Evolutionary conservation across 2,888 invertebrate species (phyloP), one percentile per base, ranked within the genome.

Genomic region (Norana najaformis): DNA sequence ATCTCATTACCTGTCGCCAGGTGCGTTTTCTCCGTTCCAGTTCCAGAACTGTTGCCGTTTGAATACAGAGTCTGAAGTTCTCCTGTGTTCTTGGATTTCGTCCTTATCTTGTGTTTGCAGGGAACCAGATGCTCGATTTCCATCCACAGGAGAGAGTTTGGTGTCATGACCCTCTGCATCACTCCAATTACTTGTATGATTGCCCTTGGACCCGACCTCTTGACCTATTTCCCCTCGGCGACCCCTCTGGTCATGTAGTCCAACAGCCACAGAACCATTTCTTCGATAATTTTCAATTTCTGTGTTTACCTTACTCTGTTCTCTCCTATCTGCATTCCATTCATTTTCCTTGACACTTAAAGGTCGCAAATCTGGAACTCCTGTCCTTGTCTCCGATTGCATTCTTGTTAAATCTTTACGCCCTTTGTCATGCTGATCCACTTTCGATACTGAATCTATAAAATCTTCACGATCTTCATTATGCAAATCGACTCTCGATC

Each of bases 201-300:
- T 69, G 69, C 11, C 69, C 69, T n/a, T n/a, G 30, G 69, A 69
- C 69, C 69, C n/a, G 69, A 69, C 69, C 69, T n/a, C 69, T 11
- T 69, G 69, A 69, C 69, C 69, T 69, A 11, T n/a, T 1, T n/a
- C 69, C 69, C 69, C 3, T 69, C n/a, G 14, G 69, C 8, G 8
- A n/a, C 69, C 69, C n/a, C 69, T 69, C 69, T 69, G 30, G n/a
- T 47, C 23, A 6, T 30, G 8, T 8, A n/a, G 69, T 69, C 69
- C 69, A 30, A n/a, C 69, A 69, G 30, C 69, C 30, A 69, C 69
- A 11, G 69, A 8, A 69, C 69, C 69, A 8, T 69, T n/a, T 69
- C 69, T 69, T 69, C 69, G 69, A n/a, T n/a, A n/a, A 69, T n/a
- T 30, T 69, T 69, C 69, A n/a, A 69, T 69, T n/a, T 69, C 69